These are phyloP conservation scores for Drosophila dives DNA, from an alignment of 2,888 invertebrate species.

Conservation along the genomic window DNA sequence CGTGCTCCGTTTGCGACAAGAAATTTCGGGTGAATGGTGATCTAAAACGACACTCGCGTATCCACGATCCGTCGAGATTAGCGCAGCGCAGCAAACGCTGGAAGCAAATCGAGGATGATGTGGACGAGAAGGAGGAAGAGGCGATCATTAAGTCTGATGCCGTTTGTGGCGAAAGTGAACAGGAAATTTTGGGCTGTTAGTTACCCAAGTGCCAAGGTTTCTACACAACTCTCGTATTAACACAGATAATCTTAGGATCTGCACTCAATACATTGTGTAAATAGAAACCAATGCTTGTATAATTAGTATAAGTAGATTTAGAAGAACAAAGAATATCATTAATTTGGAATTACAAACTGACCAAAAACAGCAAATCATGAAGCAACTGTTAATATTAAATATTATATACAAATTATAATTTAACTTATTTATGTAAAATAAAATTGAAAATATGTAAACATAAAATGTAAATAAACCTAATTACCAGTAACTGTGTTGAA, in stretches of 20 bases:
- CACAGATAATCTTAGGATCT: neutral
- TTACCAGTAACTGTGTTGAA: neutral
- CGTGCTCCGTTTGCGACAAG: conserved; percentile 91
- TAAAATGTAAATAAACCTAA: neutral
- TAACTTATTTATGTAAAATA: neutral
- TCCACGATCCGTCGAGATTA: conserved; percentile 86
- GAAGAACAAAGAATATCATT: neutral
- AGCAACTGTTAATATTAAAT: conserved; percentile 9
- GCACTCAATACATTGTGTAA: conserved; percentile 15
- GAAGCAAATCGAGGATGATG: conserved; percentile 50
- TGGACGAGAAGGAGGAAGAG: conserved; percentile 33
- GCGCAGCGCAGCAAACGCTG: conserved; percentile 48
- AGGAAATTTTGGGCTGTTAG: conserved; percentile 73
- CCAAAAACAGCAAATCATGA: conserved; percentile 13
- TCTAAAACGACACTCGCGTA: conserved; percentile 91
- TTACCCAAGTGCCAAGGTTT: conserved; percentile 72
- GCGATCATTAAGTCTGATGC: conserved; percentile 63
- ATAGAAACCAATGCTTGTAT: conserved; percentile 11
- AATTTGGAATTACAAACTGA: conserved; percentile 17
- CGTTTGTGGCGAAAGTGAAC: conserved; percentile 60
- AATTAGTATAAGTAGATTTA: conserved; percentile 4
- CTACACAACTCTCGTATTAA: conserved; percentile 45
- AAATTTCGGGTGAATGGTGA: conserved; percentile 93
- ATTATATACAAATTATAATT: neutral
- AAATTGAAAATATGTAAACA: conserved; percentile 8